Conservation (phyloP, 2,888 invertebrate species). For the Automeris io region DNA sequence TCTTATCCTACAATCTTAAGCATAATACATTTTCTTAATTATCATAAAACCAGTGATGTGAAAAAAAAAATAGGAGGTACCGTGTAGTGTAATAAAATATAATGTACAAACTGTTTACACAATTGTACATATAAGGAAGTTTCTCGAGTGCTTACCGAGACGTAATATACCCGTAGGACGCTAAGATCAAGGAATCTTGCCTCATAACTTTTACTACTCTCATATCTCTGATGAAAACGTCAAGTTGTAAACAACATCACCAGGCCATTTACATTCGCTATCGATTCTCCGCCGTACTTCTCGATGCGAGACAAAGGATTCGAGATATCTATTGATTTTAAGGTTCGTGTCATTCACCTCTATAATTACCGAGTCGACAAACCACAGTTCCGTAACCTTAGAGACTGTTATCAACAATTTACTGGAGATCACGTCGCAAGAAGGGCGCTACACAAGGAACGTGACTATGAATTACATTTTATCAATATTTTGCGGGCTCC, state of each 20-base stretch:
- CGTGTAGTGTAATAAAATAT: background rate
- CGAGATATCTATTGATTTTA: slow-evolving; percentile 18
- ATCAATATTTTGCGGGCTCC: background rate
- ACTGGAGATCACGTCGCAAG: slow-evolving; percentile 2
- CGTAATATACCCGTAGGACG: background rate
- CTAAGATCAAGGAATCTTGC: background rate
- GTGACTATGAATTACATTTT: slow-evolving; percentile 1
- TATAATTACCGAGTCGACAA: slow-evolving; percentile 13
- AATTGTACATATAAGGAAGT: background rate
- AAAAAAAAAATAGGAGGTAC: background rate
- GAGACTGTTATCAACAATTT: slow-evolving; percentile 8
- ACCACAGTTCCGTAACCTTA: slow-evolving; percentile 8
- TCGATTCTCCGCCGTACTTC: background rate
- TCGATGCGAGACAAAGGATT: slow-evolving; percentile 6
- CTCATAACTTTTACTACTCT: background rate
- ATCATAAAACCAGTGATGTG: too few species aligned
- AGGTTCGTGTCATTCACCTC: slow-evolving; percentile 29
- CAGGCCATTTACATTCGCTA: slow-evolving; percentile 7
- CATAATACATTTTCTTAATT: too few species aligned
- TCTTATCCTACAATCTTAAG: too few species aligned
- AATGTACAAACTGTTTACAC: background rate
- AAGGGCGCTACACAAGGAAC: background rate
- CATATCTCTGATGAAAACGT: slow-evolving; percentile 5
- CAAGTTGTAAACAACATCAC: slow-evolving; percentile 8
- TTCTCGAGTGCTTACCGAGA: background rate